Percentiles rank a stretch among this genome's conserved stretches.
phyloP scores from a whole-genome alignment of 1,140 invertebrate genomes.

The Daktulosphaira vitifoliae region DNA sequence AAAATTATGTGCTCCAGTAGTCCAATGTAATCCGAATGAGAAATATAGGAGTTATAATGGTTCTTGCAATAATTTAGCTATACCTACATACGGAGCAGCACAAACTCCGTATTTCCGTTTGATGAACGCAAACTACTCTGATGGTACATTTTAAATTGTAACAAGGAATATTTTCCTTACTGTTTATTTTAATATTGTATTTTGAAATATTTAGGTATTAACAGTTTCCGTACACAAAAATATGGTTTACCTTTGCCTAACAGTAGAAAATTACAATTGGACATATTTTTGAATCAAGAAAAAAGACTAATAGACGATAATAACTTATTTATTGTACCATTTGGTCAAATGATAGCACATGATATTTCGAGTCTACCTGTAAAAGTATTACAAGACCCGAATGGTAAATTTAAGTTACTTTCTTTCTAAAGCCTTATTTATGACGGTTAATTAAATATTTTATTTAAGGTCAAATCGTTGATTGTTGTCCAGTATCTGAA shows the following conservation, averaged over 20 bases:
- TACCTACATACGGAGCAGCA: slow-evolving; percentile 62
- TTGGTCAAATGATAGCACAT: slow-evolving; percentile 3
- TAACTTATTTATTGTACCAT: slow-evolving; percentile 7
- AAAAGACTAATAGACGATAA: not conserved
- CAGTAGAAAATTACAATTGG: not conserved
- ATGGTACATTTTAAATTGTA: slow-evolving; percentile 50
- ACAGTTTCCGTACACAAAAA: not conserved
- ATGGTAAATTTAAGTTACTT: no score
- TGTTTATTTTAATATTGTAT: no score
- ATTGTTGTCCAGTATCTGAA: not conserved
- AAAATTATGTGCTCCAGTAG: slow-evolving; percentile 1
- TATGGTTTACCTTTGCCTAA: not conserved
- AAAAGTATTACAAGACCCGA: not conserved
- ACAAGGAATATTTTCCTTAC: no score
- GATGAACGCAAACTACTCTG: slow-evolving; percentile 67
- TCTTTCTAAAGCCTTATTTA: no score
- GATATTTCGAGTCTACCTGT: not conserved
- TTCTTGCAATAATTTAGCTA: slow-evolving; percentile 71
- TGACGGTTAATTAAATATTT: no score
- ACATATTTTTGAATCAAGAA: not conserved
- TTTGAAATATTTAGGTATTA: not conserved
- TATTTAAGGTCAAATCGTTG: not conserved
- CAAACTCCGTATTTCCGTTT: slow-evolving; percentile 66
- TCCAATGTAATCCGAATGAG: slow-evolving; percentile 46
- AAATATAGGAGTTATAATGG: slow-evolving; percentile 71